These are phyloP conservation scores for Eueides isabella DNA, from an alignment of 1,140 invertebrate species.

Conservation along the genomic window DNA sequence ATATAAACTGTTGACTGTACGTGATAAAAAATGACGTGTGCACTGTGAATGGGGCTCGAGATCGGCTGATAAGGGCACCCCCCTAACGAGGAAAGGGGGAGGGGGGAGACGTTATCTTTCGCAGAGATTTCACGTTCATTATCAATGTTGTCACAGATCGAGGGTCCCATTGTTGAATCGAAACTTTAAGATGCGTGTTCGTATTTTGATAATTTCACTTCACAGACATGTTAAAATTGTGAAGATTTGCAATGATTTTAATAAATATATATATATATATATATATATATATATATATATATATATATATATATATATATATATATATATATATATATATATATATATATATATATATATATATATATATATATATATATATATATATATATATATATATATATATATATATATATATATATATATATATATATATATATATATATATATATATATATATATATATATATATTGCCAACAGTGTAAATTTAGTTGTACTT, in stretches of 20 bases:
- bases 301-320: no score
- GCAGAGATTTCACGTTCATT: conserved; percentile 70
- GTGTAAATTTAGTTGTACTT: no score
- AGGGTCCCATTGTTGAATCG: conserved; percentile 43
- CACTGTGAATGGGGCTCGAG: conserved; percentile 47
- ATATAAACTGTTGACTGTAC: conserved; percentile 32
- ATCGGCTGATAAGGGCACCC: conserved; percentile 51
- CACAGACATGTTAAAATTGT: conserved; percentile 13
- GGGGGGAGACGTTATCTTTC: conserved; percentile 56
- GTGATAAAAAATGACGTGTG: conserved; percentile 59
- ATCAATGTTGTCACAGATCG: conserved; percentile 55
- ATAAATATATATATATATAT: background rate
- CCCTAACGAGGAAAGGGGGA: conserved; percentile 16
- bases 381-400: no score
- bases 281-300: background rate
- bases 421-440: no score
- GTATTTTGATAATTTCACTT: conserved; percentile 9
- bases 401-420: no score
- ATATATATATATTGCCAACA: no score
- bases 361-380: no score
- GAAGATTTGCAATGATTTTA: background rate
- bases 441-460: no score
- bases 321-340: no score
- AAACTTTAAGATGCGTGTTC: conserved; percentile 39
- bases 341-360: no score